A percentile compares a stretch with the other conserved stretches of the same genome.
Conservation (phyloP, 2,888 invertebrate genomes). For the Diaperis boleti region DNA sequence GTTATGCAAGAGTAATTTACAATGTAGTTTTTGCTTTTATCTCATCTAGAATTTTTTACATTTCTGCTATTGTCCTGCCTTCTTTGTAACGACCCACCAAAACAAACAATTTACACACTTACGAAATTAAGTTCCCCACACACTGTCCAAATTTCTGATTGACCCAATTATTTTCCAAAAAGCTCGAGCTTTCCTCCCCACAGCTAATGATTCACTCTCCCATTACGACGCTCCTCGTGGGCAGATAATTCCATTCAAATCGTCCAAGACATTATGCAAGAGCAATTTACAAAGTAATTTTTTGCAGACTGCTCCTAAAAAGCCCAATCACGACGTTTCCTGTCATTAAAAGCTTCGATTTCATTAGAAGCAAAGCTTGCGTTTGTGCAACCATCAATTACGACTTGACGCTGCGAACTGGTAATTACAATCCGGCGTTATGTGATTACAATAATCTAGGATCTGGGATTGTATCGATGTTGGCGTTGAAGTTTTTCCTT, state of each 20-base stretch:
- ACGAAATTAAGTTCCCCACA: too few species aligned
- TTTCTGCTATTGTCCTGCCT: too few species aligned
- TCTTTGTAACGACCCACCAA: too few species aligned
- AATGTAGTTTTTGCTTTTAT: too few species aligned
- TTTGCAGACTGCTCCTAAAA: constrained; percentile 19
- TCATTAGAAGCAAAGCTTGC: constrained; percentile 21
- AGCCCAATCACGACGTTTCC: constrained; percentile 26
- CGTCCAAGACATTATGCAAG: constrained; percentile 26
- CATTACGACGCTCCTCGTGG: constrained; percentile 24
- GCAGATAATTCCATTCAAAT: constrained; percentile 38
- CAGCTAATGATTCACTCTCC: constrained; percentile 19
- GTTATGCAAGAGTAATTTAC: constrained; percentile 27
- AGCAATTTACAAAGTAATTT: constrained; percentile 26
- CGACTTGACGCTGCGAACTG: constrained; percentile 15
- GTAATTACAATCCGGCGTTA: constrained; percentile 28
- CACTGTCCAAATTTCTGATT: too few species aligned
- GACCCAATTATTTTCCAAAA: too few species aligned
- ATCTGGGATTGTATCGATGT: constrained; percentile 19
- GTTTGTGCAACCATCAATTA: constrained; percentile 21
- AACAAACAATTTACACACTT: too few species aligned
- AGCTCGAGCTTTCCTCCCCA: not conserved
- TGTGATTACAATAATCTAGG: constrained; percentile 28
- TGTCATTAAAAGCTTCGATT: constrained; percentile 30
- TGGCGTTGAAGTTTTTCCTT: constrained; percentile 6
- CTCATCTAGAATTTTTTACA: too few species aligned